phyloP scores from a whole-genome alignment of 2,797 vertebrate species.

The Champsocephalus esox region DNA sequence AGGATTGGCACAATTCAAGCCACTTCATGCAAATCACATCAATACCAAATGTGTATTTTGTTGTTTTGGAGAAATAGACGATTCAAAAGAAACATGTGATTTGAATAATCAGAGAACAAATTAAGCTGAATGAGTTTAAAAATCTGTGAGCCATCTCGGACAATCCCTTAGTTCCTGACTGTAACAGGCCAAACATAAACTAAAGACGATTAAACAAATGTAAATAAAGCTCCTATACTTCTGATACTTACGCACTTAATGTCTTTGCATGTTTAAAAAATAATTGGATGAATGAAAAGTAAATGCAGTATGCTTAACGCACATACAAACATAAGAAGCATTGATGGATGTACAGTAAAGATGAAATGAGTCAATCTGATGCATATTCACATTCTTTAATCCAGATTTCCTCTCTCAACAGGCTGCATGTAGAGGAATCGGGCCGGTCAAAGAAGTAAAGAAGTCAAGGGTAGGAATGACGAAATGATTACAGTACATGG shows the following conservation, averaged over 20 bases:
- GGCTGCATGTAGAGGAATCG: slow-evolving; percentile 30
- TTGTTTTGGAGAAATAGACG: slow-evolving; percentile 12
- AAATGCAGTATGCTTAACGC: slow-evolving; percentile 2
- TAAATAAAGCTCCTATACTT: slow-evolving; percentile 14
- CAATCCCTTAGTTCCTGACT: neutral
- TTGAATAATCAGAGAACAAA: slow-evolving; percentile 2
- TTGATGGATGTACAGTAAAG: slow-evolving; percentile 25
- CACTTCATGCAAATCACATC: slow-evolving; percentile 53
- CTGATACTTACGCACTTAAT: neutral
- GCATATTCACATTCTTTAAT: slow-evolving; percentile 60
- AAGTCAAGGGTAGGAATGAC: slow-evolving; percentile 10
- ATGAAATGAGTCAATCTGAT: slow-evolving; percentile 49
- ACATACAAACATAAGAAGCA: slow-evolving; percentile 18
- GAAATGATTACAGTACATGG: slow-evolving; percentile 32
- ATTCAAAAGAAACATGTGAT: slow-evolving; percentile 12
- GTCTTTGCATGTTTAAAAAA: slow-evolving; percentile 13
- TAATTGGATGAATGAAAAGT: slow-evolving; percentile 5
- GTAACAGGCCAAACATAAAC: neutral
- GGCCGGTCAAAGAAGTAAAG: slow-evolving; percentile 14
- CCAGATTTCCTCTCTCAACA: slow-evolving; percentile 31
- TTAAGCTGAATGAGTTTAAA: slow-evolving; percentile 13
- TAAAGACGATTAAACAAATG: slow-evolving; percentile 9
- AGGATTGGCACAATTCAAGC: slow-evolving; percentile 32
- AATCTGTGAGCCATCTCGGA: neutral
- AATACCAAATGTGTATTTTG: slow-evolving; percentile 7